These are phyloP conservation scores for Ganaspis brasiliensis DNA, from an alignment of 2,888 invertebrate genomes.

Conservation along the genomic window DNA sequence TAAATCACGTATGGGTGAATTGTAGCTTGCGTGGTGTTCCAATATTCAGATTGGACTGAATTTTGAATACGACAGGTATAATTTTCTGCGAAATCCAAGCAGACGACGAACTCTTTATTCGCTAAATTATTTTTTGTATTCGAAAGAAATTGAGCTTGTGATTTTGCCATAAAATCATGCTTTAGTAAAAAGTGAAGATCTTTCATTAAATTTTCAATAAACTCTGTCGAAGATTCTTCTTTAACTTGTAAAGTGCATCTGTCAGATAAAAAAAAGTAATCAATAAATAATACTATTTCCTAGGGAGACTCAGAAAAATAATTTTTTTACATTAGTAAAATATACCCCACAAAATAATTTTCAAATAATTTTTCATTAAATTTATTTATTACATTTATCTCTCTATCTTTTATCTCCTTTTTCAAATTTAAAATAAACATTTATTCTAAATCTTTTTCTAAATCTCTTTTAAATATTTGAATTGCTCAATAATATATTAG, in stretches of 20 bases:
- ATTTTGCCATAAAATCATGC: constrained; percentile 54
- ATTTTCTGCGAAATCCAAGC: constrained; percentile 53
- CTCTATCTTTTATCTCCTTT: too few species aligned
- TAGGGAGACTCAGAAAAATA: too few species aligned
- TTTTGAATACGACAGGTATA: constrained; percentile 51
- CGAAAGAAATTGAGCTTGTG: constrained; percentile 46
- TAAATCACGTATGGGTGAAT: too few species aligned
- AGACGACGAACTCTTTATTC: constrained; percentile 44
- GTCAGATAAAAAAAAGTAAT: constrained; percentile 14
- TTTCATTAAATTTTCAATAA: not conserved
- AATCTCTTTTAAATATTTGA: too few species aligned
- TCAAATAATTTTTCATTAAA: too few species aligned
- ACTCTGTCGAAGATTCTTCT: not conserved
- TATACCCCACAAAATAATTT: too few species aligned
- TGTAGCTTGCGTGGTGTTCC: constrained; percentile 42
- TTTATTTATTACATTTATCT: too few species aligned
- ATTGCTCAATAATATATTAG: too few species aligned
- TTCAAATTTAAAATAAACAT: too few species aligned
- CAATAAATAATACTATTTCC: not conserved
- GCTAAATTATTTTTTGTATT: constrained; percentile 45
- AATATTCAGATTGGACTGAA: constrained; percentile 44
- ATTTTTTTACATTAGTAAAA: too few species aligned
- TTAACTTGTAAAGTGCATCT: not conserved
- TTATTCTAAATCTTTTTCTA: too few species aligned
- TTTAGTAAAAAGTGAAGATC: constrained; percentile 41